Base-by-base conservation (phyloP, 1,140 invertebrate species). In the Aplysia californica region DNA sequence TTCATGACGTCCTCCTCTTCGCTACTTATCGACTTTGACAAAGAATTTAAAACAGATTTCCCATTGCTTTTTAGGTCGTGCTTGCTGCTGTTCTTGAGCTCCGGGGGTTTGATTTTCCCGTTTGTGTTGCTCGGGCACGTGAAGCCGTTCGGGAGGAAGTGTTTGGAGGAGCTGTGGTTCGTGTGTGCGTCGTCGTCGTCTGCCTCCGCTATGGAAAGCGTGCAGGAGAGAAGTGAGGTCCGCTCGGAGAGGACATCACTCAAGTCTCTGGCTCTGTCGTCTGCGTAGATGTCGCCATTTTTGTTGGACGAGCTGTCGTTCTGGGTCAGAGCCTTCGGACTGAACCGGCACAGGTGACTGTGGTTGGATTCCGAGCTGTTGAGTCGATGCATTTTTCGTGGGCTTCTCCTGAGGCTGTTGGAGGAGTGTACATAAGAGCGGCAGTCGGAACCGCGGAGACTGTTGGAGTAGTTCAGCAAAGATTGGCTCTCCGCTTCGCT, bases 221-320 rank as follows among this genome's bases (percentile, higher is more conserved):
- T 75, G n/a, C 72, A 75, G 33, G 72, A 75, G 23, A 75, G 61
- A 44, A 75, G 72, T 23, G 72, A 75, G 10, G 72, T 65, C n/a
- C 72, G 55, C 38, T 75, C 72, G 6, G 72, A 75, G 1, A 75
- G 41, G 18, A 65, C 41, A 50, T 75, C 72, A 50, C 72, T 75
- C 21, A 72, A 26, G 6, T 75, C 61, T 75, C 36, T 75, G 20
- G 26, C 23, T 31, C 59, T 38, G 31, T 41, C 39, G 1, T 72
- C 44, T 0, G 55, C 58, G 39, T 61, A 39, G n/a, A 31, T 38
- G 26, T 39, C 41, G 59, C 38, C 38, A 31, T 66, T 64, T 66
- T 55, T 75, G n/a, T 35, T 31, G 2, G 2, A 29, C 4, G 41
- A 41, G 29, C 26, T 56, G 3, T 18, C 10, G 26, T 29, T 10